Evolutionary conservation across 2,113 vertebrate species (phyloP), one percentile per base, ranked within the genome.

Genomic region (Mustelus asterias): DNA sequence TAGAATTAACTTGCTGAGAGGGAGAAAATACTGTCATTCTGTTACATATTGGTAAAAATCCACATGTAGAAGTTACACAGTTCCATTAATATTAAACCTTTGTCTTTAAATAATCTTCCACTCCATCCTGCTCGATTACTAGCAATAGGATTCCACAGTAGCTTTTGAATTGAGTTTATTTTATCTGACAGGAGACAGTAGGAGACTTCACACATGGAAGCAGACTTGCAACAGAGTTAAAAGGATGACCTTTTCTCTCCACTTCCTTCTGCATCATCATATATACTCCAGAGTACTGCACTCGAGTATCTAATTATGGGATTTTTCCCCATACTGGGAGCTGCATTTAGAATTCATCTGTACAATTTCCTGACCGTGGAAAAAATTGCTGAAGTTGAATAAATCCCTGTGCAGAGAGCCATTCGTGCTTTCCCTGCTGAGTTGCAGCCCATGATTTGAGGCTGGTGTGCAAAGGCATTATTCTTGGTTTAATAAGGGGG

Each of bases 171-270:
- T 92, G 89, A 92, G 89, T 37, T 92, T 92, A 37, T 65, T 92
- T 63, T 37, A n/a, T 63, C 60, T n/a, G 58, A 58, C 29, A 63
- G 88, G 54, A 90, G 54, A n/a, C 54, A 33, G 60, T 70, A 69
- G 65, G 93, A 95, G 67, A 72, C 93, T 72, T 95, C 67, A 29
- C 67, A 95, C 41, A 14, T 95, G 93, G 93, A 95, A 95, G 93
- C 69, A 69, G 26, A 72, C 11, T 69, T 26, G 93, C 93, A 95
- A 72, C 92, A 70, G 92, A 94, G 92, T 70, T 94, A 26, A 94
- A 72, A 72, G 67, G 93, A 10, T 95, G 93, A 95, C 93, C 93
- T 95, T 95, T 95, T 69, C 41, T 70, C 65, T 48, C 29, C 93
- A 72, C 37, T 95, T 95, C 93, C 67, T 95, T 72, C 93, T 93